Conservation (phyloP, 2,797 vertebrate species). For the Austrolebias charrua region DNA sequence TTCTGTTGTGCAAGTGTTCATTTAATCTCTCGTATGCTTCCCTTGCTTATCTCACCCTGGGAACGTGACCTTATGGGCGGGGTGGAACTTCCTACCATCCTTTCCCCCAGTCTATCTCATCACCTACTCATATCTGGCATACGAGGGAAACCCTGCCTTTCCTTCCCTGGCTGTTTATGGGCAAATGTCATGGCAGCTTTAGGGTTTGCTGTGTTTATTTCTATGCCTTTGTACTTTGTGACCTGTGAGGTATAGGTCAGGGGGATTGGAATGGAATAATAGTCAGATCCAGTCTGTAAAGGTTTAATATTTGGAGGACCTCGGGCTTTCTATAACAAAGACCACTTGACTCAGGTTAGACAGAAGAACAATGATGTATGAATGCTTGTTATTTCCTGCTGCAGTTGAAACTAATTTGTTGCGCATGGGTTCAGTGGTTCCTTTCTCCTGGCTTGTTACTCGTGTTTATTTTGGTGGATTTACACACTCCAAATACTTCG, state of each 20-base stretch:
- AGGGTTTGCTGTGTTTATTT: slow-evolving; percentile 49
- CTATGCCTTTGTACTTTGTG: slow-evolving; percentile 36
- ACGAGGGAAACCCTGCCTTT: slow-evolving; percentile 65
- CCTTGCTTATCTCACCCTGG: slow-evolving; percentile 48
- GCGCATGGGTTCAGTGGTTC: slow-evolving; percentile 5
- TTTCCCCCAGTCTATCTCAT: slow-evolving; percentile 36
- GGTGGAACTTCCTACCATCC: slow-evolving; percentile 55
- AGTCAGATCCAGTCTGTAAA: slow-evolving; percentile 14
- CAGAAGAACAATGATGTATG: slow-evolving; percentile 9
- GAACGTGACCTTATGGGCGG: slow-evolving; percentile 47
- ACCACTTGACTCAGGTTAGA: slow-evolving; percentile 32
- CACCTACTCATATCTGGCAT: slow-evolving; percentile 34
- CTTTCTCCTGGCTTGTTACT: neutral
- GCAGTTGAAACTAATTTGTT: slow-evolving; percentile 22
- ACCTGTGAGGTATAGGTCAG: slow-evolving; percentile 39
- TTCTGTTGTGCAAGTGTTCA: too few relatives aligned
- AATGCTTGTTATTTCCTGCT: slow-evolving; percentile 51
- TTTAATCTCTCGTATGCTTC: slow-evolving; percentile 1
- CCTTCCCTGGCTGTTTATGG: slow-evolving; percentile 49
- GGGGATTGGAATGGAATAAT: slow-evolving; percentile 29
- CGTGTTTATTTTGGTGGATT: slow-evolving; percentile 19
- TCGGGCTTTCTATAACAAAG: slow-evolving; percentile 34
- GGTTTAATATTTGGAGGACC: slow-evolving; percentile 25
- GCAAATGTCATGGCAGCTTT: slow-evolving; percentile 45
- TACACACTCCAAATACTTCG: neutral